Evolutionary conservation across 2,888 invertebrate genomes (phyloP), one percentile per base, ranked within the genome.

Genomic region (Odontocolon sp.): DNA sequence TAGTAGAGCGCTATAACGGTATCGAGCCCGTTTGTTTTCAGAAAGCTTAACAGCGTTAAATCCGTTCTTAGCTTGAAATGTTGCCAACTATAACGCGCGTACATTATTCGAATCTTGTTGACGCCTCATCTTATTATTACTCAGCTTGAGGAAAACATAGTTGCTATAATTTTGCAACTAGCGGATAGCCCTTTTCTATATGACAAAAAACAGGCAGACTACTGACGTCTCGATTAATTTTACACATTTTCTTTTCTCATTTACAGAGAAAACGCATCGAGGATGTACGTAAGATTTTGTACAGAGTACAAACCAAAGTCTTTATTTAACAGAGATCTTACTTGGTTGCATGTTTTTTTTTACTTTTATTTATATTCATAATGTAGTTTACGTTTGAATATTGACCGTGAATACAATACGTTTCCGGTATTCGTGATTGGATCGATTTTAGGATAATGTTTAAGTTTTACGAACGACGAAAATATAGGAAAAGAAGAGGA

Each of bases 401-500:
- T 36, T 50, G 16, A 50, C 45, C 40, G 54, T 38, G 45, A 52
- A 61, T 33, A 18, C 23, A 28, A 3, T 40, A 31, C 42, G 23
- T 52, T 59, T 69, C 50, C 57, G 57, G 50, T 11, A 40, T 9
- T n/a, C 28, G 47, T 26, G 18, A 16, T 67, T 28, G 18, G 1
- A 38, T 52, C n/a, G 8, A 45, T 23, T 45, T 45, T 18, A n/a
- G 28, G 47, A 42, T 69, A 66, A 54, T 70, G 21, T 56, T 38
- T 47, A 31, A 79, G 38, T 66, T 68, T 74, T 66, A 28, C 28
- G 45, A 56, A 77, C 64, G 59, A 56, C 33, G 59, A 67, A 56
- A 56, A 70, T 61, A 11, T 91, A 97, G 97, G 97, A 97, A 94
- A 97, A 97, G 95, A 97, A 96, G 94, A 97, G 96, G 94, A 98